Conservation (phyloP, 2,797 vertebrate genomes). For the Poeciliopsis gracilis region DNA sequence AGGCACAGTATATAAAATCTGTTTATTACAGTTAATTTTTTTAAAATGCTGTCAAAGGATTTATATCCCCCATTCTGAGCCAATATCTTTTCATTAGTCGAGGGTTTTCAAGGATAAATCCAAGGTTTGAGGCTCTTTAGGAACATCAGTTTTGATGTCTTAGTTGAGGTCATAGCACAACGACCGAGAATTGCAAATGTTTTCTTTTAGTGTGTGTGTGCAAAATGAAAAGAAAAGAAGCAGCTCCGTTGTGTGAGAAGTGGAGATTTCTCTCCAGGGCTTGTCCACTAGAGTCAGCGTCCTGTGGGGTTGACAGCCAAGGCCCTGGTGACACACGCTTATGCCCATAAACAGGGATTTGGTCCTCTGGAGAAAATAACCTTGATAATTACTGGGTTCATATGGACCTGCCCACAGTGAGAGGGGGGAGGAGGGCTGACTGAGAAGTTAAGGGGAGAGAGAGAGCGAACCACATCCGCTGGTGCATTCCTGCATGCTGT, state of each 20-base stretch:
- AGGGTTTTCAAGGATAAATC: constrained; percentile 53
- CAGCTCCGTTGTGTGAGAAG: constrained; percentile 17
- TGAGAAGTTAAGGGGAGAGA: constrained; percentile 43
- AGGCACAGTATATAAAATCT: background rate
- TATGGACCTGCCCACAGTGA: constrained; percentile 71
- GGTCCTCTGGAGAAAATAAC: constrained; percentile 80
- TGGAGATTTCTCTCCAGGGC: constrained; percentile 36
- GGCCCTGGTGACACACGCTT: constrained; percentile 73
- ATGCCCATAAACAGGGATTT: constrained; percentile 83
- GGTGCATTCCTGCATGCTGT: constrained; percentile 77
- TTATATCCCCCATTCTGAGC: constrained; percentile 24
- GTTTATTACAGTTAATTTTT: constrained; percentile 8
- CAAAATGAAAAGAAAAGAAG: constrained; percentile 33
- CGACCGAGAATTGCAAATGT: constrained; percentile 35
- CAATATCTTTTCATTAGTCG: constrained; percentile 23
- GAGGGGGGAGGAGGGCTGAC: constrained; percentile 39
- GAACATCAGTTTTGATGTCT: constrained; percentile 54
- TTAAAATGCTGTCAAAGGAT: constrained; percentile 16
- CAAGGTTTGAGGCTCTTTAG: constrained; percentile 36
- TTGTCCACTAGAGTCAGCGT: constrained; percentile 51
- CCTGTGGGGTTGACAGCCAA: constrained; percentile 67
- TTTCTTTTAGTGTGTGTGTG: background rate
- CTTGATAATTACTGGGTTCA: constrained; percentile 81
- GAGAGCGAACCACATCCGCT: constrained; percentile 69
- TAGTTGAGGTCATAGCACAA: constrained; percentile 60